These are phyloP conservation scores for Cranoglanis bouderius DNA, from an alignment of 2,113 vertebrate species.

Conservation along the genomic window DNA sequence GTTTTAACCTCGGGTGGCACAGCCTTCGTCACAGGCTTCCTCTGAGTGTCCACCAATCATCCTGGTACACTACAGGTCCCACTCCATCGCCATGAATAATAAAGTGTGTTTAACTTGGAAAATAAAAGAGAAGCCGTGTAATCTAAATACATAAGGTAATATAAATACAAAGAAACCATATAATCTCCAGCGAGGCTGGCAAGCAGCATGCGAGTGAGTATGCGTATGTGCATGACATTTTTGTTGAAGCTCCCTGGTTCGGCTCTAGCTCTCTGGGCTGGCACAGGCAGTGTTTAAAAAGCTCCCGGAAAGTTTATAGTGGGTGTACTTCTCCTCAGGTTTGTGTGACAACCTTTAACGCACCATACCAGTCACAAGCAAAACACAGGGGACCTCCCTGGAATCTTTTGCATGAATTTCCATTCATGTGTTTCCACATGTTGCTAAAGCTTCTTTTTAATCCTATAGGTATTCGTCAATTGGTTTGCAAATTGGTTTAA, in stretches of 20 bases:
- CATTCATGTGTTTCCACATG: slow-evolving; percentile 75
- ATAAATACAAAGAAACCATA: slow-evolving; percentile 75
- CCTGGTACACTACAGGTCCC: slow-evolving; percentile 54
- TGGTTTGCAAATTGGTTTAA: slow-evolving; percentile 42
- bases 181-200: slow-evolving; percentile 64
- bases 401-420: slow-evolving; percentile 74
- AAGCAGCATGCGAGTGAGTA: slow-evolving; percentile 39
- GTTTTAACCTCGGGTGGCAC: slow-evolving; percentile 56
- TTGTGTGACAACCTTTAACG: slow-evolving; percentile 82
- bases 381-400: slow-evolving; percentile 79
- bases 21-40: slow-evolving; percentile 54
- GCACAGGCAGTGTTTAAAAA: slow-evolving; percentile 80
- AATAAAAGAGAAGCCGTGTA: slow-evolving; percentile 74
- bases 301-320: slow-evolving; percentile 80
- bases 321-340: slow-evolving; percentile 76
- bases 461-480: slow-evolving; percentile 12
- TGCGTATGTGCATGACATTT: slow-evolving; percentile 62
- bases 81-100: slow-evolving; percentile 61
- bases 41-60: slow-evolving; percentile 55
- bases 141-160: slow-evolving; percentile 81
- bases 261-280: slow-evolving; percentile 70
- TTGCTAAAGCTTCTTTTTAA: slow-evolving; percentile 52
- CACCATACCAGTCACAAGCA: slow-evolving; percentile 74
- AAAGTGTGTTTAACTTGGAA: slow-evolving; percentile 73
- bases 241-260: slow-evolving; percentile 64